These are phyloP conservation scores for Lasioglossum marginatum DNA, from an alignment of 2,888 invertebrate species.

Conservation along the genomic window DNA sequence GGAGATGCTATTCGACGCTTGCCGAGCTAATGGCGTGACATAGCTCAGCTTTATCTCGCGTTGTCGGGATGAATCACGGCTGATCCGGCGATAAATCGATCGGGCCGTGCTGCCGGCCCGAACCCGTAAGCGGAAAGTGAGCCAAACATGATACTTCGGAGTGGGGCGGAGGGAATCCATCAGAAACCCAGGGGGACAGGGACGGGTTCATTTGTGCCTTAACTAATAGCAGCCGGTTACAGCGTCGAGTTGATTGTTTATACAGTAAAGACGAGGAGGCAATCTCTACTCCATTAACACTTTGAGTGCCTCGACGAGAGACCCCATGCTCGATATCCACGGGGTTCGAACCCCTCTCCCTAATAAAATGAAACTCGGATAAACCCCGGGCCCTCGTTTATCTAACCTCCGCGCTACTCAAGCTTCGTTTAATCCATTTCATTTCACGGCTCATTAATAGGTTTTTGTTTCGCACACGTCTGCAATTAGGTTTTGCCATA, in stretches of 20 bases:
- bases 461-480: background rate
- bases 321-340: conserved; percentile 2
- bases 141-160: conserved; percentile 26
- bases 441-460: background rate
- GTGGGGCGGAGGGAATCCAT: conserved; percentile 11
- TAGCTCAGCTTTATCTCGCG: conserved; percentile 45
- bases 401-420: background rate
- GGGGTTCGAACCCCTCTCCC: background rate
- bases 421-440: conserved; percentile 1
- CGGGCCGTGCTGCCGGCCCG: background rate
- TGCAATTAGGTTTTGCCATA: background rate
- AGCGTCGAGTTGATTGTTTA: conserved; percentile 19
- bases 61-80: conserved; percentile 45
- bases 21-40: conserved; percentile 38
- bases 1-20: conserved; percentile 17
- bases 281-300: conserved; percentile 16
- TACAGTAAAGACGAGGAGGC: background rate
- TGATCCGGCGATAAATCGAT: conserved; percentile 55
- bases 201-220: background rate
- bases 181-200: conserved; percentile 4
- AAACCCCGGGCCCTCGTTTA: background rate
- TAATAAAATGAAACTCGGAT: conserved; percentile 6
- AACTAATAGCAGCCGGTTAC: background rate
- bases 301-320: conserved; percentile 8
- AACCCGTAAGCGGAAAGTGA: conserved; percentile 10